A percentile compares a stretch with the other conserved stretches of the same genome.
phyloP scores from a whole-genome alignment of 2,797 vertebrate species.

The Sphenodon punctatus region DNA sequence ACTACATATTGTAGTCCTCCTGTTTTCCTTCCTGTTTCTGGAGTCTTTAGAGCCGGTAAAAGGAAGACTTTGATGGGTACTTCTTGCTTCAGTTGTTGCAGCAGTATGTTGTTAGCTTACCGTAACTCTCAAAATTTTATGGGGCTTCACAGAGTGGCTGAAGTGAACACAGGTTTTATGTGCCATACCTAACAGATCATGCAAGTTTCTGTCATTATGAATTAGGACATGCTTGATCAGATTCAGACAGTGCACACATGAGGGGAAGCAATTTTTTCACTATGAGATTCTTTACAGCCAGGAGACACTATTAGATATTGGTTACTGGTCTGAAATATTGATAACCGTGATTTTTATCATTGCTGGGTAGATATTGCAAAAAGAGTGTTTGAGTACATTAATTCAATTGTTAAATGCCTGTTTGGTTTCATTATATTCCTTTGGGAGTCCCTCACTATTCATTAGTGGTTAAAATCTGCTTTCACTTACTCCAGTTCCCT shows the following conservation, averaged over 20 bases:
- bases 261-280: not conserved
- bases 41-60: conserved; percentile 13
- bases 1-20: not conserved
- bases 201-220: conserved; percentile 39
- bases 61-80: conserved; percentile 15
- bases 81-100: conserved; percentile 42
- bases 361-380: not conserved
- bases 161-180: conserved; percentile 54
- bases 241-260: not conserved
- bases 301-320: conserved; percentile 5
- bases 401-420: not conserved
- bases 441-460: too few relatives aligned
- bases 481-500: too few relatives aligned
- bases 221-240: conserved; percentile 41
- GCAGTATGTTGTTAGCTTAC: conserved; percentile 6
- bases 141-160: conserved; percentile 42
- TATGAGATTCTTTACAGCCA: conserved; percentile 5
- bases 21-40: not conserved
- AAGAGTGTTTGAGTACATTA: not conserved
- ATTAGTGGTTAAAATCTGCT: too few relatives aligned
- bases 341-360: not conserved
- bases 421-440: not conserved
- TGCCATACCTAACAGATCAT: conserved; percentile 34
- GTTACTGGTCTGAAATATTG: conserved; percentile 2
- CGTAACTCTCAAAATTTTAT: conserved; percentile 57